These are phyloP conservation scores for Delphinus delphis DNA, from an alignment of 2,113 vertebrate genomes.

Conservation along the genomic window DNA sequence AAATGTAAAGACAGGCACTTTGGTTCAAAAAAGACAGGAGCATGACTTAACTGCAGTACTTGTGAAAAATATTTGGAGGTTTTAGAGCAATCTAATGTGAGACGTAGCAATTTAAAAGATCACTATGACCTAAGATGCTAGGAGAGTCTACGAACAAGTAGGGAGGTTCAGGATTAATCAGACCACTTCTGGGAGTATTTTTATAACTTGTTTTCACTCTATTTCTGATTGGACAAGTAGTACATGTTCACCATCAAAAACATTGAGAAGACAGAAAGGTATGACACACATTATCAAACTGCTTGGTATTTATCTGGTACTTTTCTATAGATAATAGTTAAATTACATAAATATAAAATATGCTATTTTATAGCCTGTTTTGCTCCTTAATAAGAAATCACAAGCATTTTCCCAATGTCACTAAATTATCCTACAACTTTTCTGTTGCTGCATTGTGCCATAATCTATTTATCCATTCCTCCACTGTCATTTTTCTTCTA, in stretches of 20 bases:
- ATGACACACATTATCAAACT: not conserved
- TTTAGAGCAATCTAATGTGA: not conserved
- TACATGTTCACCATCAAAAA: not conserved
- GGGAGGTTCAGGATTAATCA: not conserved
- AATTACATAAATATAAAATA: not conserved
- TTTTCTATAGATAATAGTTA: slow-evolving; percentile 19
- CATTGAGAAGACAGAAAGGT: not conserved
- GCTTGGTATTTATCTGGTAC: not conserved
- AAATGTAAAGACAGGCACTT: not conserved
- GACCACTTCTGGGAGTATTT: not conserved
- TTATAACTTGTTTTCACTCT: not conserved
- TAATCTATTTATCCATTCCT: not conserved
- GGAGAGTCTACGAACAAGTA: not conserved
- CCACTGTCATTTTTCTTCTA: not conserved
- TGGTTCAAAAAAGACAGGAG: not conserved
- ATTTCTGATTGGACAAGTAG: not conserved
- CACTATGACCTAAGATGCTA: not conserved
- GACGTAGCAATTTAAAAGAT: not conserved
- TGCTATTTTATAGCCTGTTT: not conserved
- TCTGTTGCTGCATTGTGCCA: not conserved
- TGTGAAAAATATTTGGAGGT: not conserved
- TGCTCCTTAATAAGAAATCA: not conserved
- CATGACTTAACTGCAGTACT: not conserved
- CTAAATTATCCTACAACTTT: slow-evolving; percentile 8
- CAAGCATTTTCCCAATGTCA: not conserved